Conservation (phyloP, 2,888 invertebrate genomes). For the Tipula helvola region DNA sequence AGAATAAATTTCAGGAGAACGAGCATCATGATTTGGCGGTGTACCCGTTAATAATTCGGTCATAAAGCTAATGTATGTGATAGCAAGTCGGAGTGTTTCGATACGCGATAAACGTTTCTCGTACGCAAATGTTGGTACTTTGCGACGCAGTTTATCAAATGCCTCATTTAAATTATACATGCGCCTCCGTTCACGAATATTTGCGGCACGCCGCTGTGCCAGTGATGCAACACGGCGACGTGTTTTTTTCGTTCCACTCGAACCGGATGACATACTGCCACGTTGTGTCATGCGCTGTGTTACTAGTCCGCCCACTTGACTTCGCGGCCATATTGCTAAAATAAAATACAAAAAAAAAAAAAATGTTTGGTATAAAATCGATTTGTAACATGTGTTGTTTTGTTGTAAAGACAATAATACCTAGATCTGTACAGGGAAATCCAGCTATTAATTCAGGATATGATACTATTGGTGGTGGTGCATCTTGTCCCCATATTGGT, state of each 20-base stretch:
- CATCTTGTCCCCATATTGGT: slow-evolving; percentile 32
- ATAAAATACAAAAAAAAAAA: background rate
- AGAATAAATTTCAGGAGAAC: slow-evolving; percentile 28
- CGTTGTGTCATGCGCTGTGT: slow-evolving; percentile 26
- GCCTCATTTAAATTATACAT: slow-evolving; percentile 96
- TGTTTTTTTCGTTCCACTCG: slow-evolving; percentile 55
- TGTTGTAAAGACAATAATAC: slow-evolving; percentile 26
- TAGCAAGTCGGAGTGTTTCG: slow-evolving; percentile 86
- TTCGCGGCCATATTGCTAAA: slow-evolving; percentile 41
- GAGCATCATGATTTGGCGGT: slow-evolving; percentile 32
- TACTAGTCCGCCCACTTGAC: slow-evolving; percentile 41
- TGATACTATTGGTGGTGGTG: slow-evolving; percentile 44
- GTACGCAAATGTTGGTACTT: slow-evolving; percentile 92
- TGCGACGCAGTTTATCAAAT: slow-evolving; percentile 81
- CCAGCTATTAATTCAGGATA: slow-evolving; percentile 60
- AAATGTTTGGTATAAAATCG: background rate
- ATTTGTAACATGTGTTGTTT: background rate
- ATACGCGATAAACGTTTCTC: slow-evolving; percentile 91
- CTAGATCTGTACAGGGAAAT: slow-evolving; percentile 54
- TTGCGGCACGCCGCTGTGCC: slow-evolving; percentile 82
- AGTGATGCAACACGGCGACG: slow-evolving; percentile 79
- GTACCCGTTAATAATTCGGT: slow-evolving; percentile 69
- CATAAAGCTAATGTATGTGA: slow-evolving; percentile 96
- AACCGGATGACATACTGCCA: slow-evolving; percentile 22
- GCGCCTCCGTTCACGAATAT: slow-evolving; percentile 80